Evolutionary conservation across 1,140 invertebrate species (phyloP).

Genomic region (Acyrthosiphon pisum): DNA sequence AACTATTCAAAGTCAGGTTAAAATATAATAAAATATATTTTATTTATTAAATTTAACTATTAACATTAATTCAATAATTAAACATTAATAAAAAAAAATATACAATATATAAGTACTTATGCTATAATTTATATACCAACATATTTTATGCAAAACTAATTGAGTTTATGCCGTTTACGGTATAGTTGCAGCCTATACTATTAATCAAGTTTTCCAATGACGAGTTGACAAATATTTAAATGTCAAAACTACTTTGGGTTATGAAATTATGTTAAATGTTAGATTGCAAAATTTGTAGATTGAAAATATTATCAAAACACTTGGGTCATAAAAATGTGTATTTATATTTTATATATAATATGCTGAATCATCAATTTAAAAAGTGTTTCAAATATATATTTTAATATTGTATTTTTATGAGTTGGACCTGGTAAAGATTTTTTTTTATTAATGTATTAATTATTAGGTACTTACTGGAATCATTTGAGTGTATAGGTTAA

Average conservation of each 20-base stretch:
- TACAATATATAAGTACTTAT: background rate
- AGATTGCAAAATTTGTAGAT: background rate
- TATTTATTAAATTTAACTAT: background rate
- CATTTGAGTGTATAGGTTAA: background rate
- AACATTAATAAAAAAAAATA: too few relatives aligned
- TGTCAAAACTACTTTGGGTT: background rate
- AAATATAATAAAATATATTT: background rate
- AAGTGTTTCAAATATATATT: background rate
- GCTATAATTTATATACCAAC: background rate
- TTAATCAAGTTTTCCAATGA: background rate
- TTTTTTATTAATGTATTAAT: background rate
- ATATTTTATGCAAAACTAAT: background rate
- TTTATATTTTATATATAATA: background rate
- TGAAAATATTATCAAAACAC: background rate
- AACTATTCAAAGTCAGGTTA: background rate
- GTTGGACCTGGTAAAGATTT: too few relatives aligned
- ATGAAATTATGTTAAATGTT: slow-evolving; percentile 16
- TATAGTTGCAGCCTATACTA: background rate
- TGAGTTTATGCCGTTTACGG: background rate
- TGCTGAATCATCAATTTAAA: background rate
- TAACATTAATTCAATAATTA: too few relatives aligned
- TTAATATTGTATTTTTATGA: too few relatives aligned
- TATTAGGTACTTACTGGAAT: background rate
- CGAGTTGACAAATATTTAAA: background rate
- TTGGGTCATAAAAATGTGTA: background rate